Conservation (phyloP, 2,797 vertebrate genomes). For the Anguilla megastoma region DNA sequence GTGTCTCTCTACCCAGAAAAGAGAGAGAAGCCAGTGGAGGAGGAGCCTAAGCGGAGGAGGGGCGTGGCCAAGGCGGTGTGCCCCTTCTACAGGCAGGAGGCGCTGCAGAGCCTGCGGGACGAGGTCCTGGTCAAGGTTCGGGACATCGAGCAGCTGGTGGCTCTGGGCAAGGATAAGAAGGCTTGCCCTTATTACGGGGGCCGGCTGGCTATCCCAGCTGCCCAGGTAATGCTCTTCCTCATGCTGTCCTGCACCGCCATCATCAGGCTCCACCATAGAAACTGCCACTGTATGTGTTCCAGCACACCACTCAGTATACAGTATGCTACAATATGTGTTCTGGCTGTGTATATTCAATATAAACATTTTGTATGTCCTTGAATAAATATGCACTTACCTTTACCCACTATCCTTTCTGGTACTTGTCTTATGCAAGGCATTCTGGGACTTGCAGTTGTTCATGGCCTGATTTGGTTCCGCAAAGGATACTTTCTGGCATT, state of each 20-base stretch:
- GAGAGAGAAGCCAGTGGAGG: slow-evolving; percentile 41
- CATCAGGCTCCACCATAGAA: background rate
- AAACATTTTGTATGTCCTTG: too few species aligned
- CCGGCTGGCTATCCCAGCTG: slow-evolving; percentile 82
- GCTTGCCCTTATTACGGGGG: slow-evolving; percentile 91
- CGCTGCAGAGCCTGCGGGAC: slow-evolving; percentile 84
- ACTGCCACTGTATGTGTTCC: background rate
- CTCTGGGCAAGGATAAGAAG: slow-evolving; percentile 77
- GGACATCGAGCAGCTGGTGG: slow-evolving; percentile 89
- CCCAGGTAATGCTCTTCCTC: slow-evolving; percentile 76
- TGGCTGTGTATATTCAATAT: too few species aligned
- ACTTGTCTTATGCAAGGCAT: too few species aligned
- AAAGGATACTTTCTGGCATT: background rate
- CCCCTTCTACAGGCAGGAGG: slow-evolving; percentile 77
- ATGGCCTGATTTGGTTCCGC: too few species aligned
- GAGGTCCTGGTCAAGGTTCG: slow-evolving; percentile 80
- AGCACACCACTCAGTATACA: too few species aligned
- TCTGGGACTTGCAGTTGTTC: background rate
- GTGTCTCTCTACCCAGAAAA: slow-evolving; percentile 52
- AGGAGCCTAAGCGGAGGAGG: slow-evolving; percentile 73
- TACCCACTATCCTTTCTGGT: too few species aligned
- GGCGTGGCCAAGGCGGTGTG: slow-evolving; percentile 66
- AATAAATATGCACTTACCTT: too few species aligned
- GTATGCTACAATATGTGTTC: too few species aligned
- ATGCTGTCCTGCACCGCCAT: background rate